Evolutionary conservation across 1,140 invertebrate genomes (phyloP).

Genomic region (Microplitis mediator): DNA sequence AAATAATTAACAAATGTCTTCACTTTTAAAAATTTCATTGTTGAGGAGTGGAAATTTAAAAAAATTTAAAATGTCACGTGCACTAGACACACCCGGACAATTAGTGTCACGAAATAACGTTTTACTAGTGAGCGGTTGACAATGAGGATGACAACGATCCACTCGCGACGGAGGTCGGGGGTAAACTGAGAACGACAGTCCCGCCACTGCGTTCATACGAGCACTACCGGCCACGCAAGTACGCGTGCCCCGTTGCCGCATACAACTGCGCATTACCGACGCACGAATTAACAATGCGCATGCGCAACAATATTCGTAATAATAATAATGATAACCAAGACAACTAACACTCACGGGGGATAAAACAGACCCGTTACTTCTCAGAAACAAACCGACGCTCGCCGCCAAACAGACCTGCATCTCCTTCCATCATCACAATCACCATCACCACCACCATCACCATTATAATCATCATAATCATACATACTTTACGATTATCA

Average conservation of each 20-base stretch:
- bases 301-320: constrained; percentile 21
- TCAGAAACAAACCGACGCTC: constrained; percentile 55
- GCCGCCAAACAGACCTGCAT: constrained; percentile 55
- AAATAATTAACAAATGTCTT: not conserved
- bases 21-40: not conserved
- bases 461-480: constrained; percentile 18
- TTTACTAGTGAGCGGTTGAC: not conserved
- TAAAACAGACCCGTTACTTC: constrained; percentile 59
- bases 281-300: not conserved
- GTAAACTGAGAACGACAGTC: constrained; percentile 53
- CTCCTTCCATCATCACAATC: constrained; percentile 12
- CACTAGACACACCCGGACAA: not conserved
- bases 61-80: not conserved
- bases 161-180: constrained; percentile 39
- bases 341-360: constrained; percentile 38
- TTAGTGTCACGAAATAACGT: not conserved
- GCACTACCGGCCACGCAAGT: constrained; percentile 13
- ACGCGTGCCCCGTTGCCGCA: constrained; percentile 28
- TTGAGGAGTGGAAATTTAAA: too few relatives aligned
- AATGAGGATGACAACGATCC: constrained; percentile 25
- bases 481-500: not conserved
- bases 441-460: constrained; percentile 20
- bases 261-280: constrained; percentile 21
- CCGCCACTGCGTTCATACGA: constrained; percentile 10
- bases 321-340: constrained; percentile 25